phyloP scores from a whole-genome alignment of 1,140 invertebrate species.

The Pinna nobilis region DNA sequence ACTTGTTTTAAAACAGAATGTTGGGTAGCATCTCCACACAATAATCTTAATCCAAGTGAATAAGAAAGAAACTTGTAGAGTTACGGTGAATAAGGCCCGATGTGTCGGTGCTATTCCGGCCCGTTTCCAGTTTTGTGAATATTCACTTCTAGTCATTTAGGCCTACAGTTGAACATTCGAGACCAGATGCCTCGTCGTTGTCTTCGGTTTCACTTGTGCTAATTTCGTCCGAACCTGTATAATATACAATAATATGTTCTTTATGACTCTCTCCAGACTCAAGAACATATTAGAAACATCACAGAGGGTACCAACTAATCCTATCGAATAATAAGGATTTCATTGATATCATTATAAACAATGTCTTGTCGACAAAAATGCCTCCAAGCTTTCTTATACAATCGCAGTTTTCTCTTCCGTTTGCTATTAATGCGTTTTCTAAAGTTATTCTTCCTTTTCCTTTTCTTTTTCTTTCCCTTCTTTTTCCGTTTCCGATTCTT shows the following conservation, averaged over 20 bases:
- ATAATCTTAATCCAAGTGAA: no score
- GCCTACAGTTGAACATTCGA: no score
- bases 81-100: no score
- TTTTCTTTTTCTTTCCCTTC: conserved; percentile 28
- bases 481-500: conserved; percentile 29
- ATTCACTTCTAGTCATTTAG: no score
- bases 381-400: conserved; percentile 33
- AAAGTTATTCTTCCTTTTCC: conserved; percentile 29
- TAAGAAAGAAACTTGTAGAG: no score
- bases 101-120: no score
- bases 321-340: conserved; percentile 9
- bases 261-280: neutral
- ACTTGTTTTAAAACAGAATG: no score
- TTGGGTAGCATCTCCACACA: no score
- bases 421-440: conserved; percentile 30
- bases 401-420: conserved; percentile 29
- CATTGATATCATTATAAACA: conserved; percentile 40
- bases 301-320: conserved; percentile 3
- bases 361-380: conserved; percentile 28
- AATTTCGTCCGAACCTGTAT: conserved; percentile 32
- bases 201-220: no score
- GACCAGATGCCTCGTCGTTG: no score
- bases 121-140: no score
- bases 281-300: no score
- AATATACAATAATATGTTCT: conserved; percentile 33